Evolutionary conservation across 2,113 vertebrate species (phyloP).

Genomic region (Saguinus imperator): DNA sequence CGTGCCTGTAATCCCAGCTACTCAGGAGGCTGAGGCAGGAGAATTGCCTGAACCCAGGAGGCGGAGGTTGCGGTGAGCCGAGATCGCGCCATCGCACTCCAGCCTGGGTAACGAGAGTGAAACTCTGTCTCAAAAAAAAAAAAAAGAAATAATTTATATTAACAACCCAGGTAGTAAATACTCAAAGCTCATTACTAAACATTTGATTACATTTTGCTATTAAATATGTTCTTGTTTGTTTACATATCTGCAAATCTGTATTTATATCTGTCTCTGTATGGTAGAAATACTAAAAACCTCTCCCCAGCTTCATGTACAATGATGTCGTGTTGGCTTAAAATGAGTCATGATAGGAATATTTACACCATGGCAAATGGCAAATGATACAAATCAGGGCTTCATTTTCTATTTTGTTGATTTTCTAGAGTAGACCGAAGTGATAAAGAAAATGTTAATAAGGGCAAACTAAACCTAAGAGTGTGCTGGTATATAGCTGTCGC

Average conservation of each 20-base stretch:
- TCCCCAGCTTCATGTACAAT: not conserved
- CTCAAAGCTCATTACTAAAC: not conserved
- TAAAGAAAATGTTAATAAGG: slow-evolving; percentile 6
- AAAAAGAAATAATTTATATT: not conserved
- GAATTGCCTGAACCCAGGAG: too few species aligned
- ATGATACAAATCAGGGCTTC: not conserved
- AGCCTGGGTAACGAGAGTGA: too few species aligned
- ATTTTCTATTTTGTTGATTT: not conserved
- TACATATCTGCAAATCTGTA: not conserved
- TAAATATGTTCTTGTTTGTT: not conserved
- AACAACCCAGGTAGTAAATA: not conserved
- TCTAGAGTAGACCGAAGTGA: not conserved
- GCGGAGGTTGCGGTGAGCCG: too few species aligned
- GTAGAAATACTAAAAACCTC: not conserved
- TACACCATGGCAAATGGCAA: not conserved
- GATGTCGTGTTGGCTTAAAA: not conserved
- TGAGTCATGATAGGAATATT: not conserved
- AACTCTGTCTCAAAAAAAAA: too few species aligned
- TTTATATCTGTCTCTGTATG: not conserved
- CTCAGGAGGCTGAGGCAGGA: too few species aligned
- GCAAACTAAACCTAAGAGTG: not conserved
- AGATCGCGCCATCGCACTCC: too few species aligned
- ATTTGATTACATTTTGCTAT: not conserved
- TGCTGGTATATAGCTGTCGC: not conserved
- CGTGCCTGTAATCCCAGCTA: too few species aligned